These are phyloP conservation scores for Ametastegia equiseti DNA, from an alignment of 2,888 invertebrate species.

Conservation along the genomic window DNA sequence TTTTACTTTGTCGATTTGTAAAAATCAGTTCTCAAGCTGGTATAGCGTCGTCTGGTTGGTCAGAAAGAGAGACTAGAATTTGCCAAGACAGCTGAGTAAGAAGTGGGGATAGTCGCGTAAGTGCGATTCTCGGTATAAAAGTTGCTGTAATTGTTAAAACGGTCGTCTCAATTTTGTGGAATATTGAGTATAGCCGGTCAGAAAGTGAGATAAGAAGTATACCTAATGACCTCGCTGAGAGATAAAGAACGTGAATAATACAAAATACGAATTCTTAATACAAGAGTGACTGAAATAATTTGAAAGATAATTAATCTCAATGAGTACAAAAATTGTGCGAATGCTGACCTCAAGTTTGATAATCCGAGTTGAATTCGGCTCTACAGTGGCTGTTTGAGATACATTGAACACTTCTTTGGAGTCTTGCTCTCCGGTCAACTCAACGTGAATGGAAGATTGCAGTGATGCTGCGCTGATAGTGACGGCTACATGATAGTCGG, in stretches of 20 bases:
- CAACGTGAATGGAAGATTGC: constrained; percentile 84
- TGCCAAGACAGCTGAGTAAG: no score
- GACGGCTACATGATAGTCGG: constrained; percentile 90
- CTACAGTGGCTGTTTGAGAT: constrained; percentile 83
- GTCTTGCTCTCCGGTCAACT: constrained; percentile 84
- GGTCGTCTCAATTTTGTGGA: background rate
- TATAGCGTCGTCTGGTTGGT: no score
- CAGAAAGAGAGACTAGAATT: no score
- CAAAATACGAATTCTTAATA: background rate
- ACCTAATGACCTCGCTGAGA: no score
- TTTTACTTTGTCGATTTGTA: background rate
- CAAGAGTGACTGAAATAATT: constrained; percentile 82
- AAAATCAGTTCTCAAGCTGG: background rate
- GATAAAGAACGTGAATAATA: no score
- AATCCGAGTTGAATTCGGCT: constrained; percentile 84
- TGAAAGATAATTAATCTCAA: constrained; percentile 84
- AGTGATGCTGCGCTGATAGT: constrained; percentile 78
- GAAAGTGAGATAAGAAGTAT: no score
- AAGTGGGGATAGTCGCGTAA: no score
- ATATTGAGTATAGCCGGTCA: background rate
- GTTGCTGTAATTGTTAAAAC: no score
- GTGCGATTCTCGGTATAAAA: no score
- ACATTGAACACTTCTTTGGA: constrained; percentile 84
- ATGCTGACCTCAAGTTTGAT: constrained; percentile 84
- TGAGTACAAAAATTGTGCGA: constrained; percentile 83